Evolutionary conservation across 1,140 invertebrate genomes (phyloP), one percentile per base, ranked within the genome.

Genomic region (Drosophila yakuba): DNA sequence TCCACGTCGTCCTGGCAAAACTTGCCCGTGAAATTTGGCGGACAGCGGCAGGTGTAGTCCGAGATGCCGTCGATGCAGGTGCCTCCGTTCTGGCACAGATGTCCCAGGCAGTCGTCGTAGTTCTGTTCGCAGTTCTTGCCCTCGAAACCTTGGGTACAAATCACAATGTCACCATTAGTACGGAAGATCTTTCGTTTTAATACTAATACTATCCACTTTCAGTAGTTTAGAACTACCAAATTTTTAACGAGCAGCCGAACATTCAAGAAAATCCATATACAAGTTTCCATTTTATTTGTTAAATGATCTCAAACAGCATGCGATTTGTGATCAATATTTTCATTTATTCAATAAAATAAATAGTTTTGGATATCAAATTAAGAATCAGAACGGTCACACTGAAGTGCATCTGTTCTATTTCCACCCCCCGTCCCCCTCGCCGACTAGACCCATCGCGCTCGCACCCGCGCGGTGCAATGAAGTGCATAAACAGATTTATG

Each of bases 1-100:
- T 97, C 96, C 32, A 97, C 96, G 85, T 97, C 96, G 44, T 94
- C 94, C 81, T 97, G 95, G 91, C 97, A 98, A 45, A 95, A 95
- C n/a, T 94, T 93, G 0, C 98, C 98, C 2, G 96, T 97, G 93
- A 96, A 98, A 2, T 97, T 96, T 0, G 97, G 94, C 2, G 97
- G 96, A 92, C 98, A 99, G 44, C 95, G 94, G 93, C 98, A 99
- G 10, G 95, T 96, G 93, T 98, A 99, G 15, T 94, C 94, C 93
- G 97, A 97, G 57, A 98, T 94, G 2, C 96, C 96, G 93, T 98
- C 97, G 47, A 98, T 93, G 83, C 98, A 98, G 0, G 96, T 97
- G 10, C 96, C 98, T 1, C 97, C 97, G 91, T 98, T 98, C 92
- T 97, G 96, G 90, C 97, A 98, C 17, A 97, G 94, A 92, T 98